phyloP scores from a whole-genome alignment of 2,888 invertebrate genomes.

The Ferrisia virgata region DNA sequence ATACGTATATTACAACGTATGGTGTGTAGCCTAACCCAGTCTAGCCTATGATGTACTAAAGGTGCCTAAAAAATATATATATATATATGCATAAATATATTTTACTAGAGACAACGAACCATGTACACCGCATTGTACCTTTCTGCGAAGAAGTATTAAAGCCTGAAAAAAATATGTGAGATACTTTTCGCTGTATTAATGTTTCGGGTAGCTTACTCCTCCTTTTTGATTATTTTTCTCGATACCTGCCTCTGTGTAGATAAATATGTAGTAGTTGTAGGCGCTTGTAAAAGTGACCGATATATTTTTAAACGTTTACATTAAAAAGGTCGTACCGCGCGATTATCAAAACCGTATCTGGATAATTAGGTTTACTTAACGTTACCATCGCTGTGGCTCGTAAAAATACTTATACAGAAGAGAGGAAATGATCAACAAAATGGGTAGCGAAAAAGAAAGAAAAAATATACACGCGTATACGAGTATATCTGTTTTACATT shows the following conservation, averaged over 20 bases:
- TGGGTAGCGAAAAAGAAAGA: neutral
- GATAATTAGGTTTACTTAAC: neutral
- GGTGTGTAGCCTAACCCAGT: too few relatives aligned
- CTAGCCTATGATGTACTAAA: too few relatives aligned
- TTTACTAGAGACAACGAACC: too few relatives aligned
- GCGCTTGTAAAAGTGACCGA: neutral
- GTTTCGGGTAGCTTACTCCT: neutral
- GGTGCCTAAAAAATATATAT: too few relatives aligned
- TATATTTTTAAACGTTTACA: conserved; percentile 7
- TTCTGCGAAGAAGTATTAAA: too few relatives aligned
- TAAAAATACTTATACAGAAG: neutral
- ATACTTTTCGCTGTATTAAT: neutral
- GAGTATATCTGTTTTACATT: neutral
- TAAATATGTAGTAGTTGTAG: too few relatives aligned
- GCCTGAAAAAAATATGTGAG: neutral
- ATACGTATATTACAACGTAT: too few relatives aligned
- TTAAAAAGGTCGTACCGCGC: neutral
- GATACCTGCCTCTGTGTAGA: too few relatives aligned
- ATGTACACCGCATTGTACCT: too few relatives aligned
- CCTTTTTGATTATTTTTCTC: too few relatives aligned
- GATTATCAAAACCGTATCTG: neutral
- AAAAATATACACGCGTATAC: neutral
- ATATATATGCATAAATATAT: too few relatives aligned
- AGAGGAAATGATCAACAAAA: neutral
- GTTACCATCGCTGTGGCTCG: too few relatives aligned